Evolutionary conservation across 2,888 invertebrate species (phyloP).

Genomic region (Glyphotaelius pellucidus): DNA sequence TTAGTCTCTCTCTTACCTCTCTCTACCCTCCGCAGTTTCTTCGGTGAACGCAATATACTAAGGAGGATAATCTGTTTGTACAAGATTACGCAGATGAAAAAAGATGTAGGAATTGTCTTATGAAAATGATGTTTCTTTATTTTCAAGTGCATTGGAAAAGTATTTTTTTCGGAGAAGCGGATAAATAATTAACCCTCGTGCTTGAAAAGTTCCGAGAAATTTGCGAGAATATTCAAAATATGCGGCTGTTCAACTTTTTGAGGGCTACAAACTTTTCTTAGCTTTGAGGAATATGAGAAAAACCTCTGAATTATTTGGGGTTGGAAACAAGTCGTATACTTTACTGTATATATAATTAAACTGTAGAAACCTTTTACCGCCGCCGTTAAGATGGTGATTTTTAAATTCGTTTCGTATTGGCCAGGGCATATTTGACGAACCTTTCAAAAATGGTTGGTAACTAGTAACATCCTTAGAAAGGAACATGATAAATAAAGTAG

Average conservation of each 20-base stretch:
- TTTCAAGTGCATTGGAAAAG: conserved; percentile 17
- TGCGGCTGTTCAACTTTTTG: neutral
- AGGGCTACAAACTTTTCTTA: neutral
- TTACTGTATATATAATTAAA: neutral
- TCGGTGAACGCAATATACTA: conserved; percentile 50
- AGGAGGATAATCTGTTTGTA: conserved; percentile 62
- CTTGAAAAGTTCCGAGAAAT: neutral
- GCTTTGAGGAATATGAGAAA: neutral
- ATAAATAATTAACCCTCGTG: neutral
- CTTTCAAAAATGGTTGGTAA: too few species aligned
- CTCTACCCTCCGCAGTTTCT: neutral
- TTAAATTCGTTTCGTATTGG: too few species aligned
- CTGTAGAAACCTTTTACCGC: neutral
- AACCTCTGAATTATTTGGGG: neutral
- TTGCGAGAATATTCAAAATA: neutral
- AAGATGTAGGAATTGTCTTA: conserved; percentile 24
- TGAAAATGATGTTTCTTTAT: conserved; percentile 14
- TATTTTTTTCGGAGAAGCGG: neutral
- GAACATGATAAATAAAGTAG: too few species aligned
- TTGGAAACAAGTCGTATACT: neutral
- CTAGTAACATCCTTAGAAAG: too few species aligned
- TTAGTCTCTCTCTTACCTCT: conserved; percentile 44
- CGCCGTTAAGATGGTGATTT: neutral
- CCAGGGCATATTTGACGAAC: too few species aligned
- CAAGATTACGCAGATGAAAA: conserved; percentile 54